Percentiles rank a stretch among this genome's conserved stretches.
Conservation (phyloP, 2,113 vertebrate species). For the Argyrosomus japonicus region DNA sequence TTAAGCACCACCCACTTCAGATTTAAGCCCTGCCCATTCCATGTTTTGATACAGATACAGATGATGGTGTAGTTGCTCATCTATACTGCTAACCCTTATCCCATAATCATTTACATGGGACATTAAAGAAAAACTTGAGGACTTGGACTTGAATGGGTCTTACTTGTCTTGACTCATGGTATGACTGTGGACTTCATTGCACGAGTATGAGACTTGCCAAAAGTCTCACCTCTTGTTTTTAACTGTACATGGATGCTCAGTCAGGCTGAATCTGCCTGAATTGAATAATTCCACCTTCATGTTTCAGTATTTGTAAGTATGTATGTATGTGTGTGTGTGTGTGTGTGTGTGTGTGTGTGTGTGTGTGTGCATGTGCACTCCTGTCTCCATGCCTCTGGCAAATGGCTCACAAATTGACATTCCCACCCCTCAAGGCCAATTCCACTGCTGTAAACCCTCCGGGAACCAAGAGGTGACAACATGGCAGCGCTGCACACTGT, state of each 20-base stretch:
- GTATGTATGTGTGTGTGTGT: not conserved
- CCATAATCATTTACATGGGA: not conserved
- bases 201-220: too few relatives aligned
- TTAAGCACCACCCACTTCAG: too few relatives aligned
- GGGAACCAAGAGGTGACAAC: constrained; percentile 26
- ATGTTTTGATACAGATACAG: too few relatives aligned
- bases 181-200: too few relatives aligned
- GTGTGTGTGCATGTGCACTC: not conserved
- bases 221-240: too few relatives aligned
- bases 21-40: too few relatives aligned
- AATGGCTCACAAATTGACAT: constrained; percentile 34
- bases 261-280: too few relatives aligned
- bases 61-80: too few relatives aligned
- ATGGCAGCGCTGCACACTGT: constrained; percentile 19
- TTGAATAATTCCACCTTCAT: not conserved
- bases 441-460: constrained; percentile 18
- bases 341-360: not conserved
- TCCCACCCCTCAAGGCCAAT: constrained; percentile 25
- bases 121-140: not conserved
- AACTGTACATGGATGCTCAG: too few relatives aligned
- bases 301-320: not conserved
- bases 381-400: constrained; percentile 10
- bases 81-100: too few relatives aligned
- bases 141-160: not conserved
- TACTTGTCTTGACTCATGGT: too few relatives aligned